Percentiles rank a stretch among this genome's conserved stretches.
These are phyloP conservation scores for Euura lappo DNA, from an alignment of 1,140 invertebrate species.

Conservation along the genomic window DNA sequence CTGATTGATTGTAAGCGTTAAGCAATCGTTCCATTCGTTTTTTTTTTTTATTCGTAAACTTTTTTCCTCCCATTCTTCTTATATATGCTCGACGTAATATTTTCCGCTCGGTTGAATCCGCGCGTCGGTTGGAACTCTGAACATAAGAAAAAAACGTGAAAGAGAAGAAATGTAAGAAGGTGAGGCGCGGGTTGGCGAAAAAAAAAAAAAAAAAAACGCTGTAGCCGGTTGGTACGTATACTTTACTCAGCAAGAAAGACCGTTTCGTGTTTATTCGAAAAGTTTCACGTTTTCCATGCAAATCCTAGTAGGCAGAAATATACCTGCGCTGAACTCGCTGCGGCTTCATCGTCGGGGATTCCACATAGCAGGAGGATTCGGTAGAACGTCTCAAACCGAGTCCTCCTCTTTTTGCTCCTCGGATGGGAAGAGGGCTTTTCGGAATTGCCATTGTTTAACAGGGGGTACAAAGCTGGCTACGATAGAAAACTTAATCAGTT, in stretches of 20 bases:
- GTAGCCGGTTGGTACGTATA: background rate
- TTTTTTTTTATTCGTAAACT: too few relatives aligned
- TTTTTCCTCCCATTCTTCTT: too few relatives aligned
- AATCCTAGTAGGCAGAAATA: background rate
- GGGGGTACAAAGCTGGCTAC: background rate
- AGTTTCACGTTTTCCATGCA: background rate
- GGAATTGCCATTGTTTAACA: conserved; percentile 7
- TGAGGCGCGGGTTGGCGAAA: background rate
- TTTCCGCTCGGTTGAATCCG: too few relatives aligned
- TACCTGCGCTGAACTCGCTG: background rate
- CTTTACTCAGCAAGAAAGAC: background rate
- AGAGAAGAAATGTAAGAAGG: background rate
- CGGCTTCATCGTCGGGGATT: background rate
- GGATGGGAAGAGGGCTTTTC: background rate
- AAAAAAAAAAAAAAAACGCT: background rate
- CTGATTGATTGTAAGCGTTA: too few relatives aligned
- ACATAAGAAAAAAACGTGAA: too few relatives aligned
- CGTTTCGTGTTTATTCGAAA: conserved; percentile 3
- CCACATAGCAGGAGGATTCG: background rate
- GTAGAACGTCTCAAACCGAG: background rate
- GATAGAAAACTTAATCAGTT: conserved; percentile 7
- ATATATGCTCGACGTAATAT: too few relatives aligned
- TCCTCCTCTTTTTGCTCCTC: too few relatives aligned
- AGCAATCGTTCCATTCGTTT: too few relatives aligned
- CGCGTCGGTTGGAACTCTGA: too few relatives aligned